Conservation (phyloP, 1,140 invertebrate genomes). For the Lordiphosa collinella region DNA sequence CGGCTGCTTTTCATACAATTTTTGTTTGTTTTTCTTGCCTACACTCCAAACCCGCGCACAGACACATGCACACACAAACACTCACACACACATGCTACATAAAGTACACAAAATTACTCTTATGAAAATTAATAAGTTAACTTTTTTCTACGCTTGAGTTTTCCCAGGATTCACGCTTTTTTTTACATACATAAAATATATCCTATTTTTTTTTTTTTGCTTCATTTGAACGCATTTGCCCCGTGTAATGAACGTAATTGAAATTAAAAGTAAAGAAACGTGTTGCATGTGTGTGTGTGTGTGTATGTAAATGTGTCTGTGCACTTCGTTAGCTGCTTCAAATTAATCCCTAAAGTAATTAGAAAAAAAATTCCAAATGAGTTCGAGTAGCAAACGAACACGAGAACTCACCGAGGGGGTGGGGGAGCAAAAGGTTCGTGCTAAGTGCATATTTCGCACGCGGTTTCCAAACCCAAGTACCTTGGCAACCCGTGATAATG, state of each 20-base stretch:
- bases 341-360: conserved; percentile 78
- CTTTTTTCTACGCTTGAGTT: conserved; percentile 62
- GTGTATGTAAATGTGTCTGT: conserved; percentile 36
- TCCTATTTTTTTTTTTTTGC: conserved; percentile 22
- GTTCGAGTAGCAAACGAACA: conserved; percentile 47
- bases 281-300: conserved; percentile 53
- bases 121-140: conserved; percentile 79
- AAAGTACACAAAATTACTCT: conserved; percentile 77
- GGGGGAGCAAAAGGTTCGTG: conserved; percentile 55
- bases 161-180: conserved; percentile 19
- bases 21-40: conserved; percentile 44
- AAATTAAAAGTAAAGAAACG: conserved; percentile 79
- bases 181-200: conserved; percentile 10
- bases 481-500: conserved; percentile 40
- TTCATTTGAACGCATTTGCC: conserved; percentile 72
- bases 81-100: conserved; percentile 43
- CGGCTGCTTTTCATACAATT: conserved; percentile 23
- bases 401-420: background rate
- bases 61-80: conserved; percentile 5
- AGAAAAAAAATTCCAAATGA: conserved; percentile 72
- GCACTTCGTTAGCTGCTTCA: conserved; percentile 64
- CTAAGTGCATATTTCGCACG: conserved; percentile 65
- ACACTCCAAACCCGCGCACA: background rate
- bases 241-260: conserved; percentile 75
- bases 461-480: conserved; percentile 42